Evolutionary conservation across 2,797 vertebrate species (phyloP).

Genomic region (Rhinoraja longicauda): DNA sequence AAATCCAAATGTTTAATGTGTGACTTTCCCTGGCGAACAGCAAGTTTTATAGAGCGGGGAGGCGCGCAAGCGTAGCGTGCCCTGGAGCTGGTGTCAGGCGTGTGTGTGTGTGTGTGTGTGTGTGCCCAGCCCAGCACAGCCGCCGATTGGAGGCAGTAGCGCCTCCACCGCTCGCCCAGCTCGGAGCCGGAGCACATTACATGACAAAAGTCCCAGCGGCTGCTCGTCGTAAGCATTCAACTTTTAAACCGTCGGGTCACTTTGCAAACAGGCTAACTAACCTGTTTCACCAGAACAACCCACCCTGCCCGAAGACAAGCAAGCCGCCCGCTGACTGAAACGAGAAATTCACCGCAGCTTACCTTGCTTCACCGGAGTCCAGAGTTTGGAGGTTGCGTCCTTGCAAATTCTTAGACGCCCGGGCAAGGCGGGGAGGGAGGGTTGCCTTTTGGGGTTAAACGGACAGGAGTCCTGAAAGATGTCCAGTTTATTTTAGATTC

Average conservation of each 20-base stretch:
- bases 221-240: neutral
- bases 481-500: conserved; percentile 5
- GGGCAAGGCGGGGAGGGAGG: neutral
- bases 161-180: neutral
- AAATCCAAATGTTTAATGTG: conserved; percentile 29
- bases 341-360: neutral
- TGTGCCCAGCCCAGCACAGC: neutral
- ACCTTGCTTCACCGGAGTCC: conserved; percentile 7
- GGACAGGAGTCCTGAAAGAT: neutral
- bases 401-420: conserved; percentile 17
- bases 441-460: neutral
- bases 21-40: neutral
- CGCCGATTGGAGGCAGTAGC: neutral
- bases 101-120: too few relatives aligned
- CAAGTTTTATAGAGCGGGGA: conserved; percentile 24
- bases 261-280: neutral
- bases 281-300: neutral
- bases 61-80: conserved; percentile 10
- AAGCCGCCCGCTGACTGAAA: neutral
- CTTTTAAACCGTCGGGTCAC: neutral
- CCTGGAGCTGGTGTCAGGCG: neutral
- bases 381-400: conserved; percentile 12
- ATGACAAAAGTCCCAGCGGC: neutral
- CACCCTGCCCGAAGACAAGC: neutral
- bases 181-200: neutral